Evolutionary conservation across 2,888 invertebrate species (phyloP).

Genomic region (Aporophyla lueneburgensis): DNA sequence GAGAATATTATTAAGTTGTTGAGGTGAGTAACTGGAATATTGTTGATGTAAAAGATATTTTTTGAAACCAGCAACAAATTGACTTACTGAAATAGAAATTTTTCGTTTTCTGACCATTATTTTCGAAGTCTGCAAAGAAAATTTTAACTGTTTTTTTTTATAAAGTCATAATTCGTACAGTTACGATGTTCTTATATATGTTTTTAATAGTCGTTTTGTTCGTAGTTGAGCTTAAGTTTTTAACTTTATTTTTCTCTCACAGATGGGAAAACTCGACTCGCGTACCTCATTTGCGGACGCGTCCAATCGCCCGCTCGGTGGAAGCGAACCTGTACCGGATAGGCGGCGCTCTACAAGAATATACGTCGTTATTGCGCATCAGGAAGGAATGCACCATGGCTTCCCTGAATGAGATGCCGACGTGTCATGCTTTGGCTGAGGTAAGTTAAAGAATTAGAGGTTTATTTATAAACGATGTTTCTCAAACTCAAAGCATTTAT

Average conservation of each 20-base stretch:
- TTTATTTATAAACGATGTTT: background rate
- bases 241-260: background rate
- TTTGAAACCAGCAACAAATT: background rate
- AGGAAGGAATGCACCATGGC: constrained; percentile 71
- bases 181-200: no score
- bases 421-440: constrained; percentile 85
- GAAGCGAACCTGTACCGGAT: constrained; percentile 77
- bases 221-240: background rate
- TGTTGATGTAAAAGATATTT: background rate
- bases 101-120: background rate
- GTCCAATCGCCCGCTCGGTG: constrained; percentile 82
- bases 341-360: constrained; percentile 75
- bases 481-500: no score
- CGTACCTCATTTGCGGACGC: constrained; percentile 79
- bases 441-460: constrained; percentile 69
- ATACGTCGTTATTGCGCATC: constrained; percentile 73
- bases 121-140: no score
- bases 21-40: constrained; percentile 73
- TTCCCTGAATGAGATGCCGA: constrained; percentile 76
- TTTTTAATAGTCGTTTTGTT: background rate
- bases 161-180: no score
- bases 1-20: constrained; percentile 85
- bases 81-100: background rate
- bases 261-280: constrained; percentile 92
- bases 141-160: no score